Evolutionary conservation across 2,113 vertebrate genomes (phyloP).

Genomic region (Marmota monax): DNA sequence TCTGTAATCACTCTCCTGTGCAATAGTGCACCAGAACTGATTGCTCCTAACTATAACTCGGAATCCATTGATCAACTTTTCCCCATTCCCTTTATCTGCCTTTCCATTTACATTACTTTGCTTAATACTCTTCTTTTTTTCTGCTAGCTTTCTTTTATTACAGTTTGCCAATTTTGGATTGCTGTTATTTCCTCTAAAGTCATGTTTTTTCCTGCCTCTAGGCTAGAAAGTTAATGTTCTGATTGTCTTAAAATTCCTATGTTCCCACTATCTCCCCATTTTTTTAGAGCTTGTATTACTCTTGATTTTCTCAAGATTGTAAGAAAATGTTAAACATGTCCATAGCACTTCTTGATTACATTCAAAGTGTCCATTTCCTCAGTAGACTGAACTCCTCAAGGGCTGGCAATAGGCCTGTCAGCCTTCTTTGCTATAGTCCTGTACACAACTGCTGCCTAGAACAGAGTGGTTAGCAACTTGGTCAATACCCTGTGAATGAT

Average conservation of each 20-base stretch:
- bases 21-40: background rate
- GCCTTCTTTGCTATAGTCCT: background rate
- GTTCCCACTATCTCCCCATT: background rate
- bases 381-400: background rate
- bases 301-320: background rate
- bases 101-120: background rate
- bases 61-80: too few relatives aligned
- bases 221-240: slow-evolving; percentile 37
- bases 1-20: background rate
- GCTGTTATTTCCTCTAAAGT: slow-evolving; percentile 48
- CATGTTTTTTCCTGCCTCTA: background rate
- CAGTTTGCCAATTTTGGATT: slow-evolving; percentile 10
- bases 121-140: slow-evolving; percentile 25
- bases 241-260: slow-evolving; percentile 26
- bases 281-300: background rate
- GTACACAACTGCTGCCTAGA: background rate
- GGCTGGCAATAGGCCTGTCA: background rate
- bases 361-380: background rate
- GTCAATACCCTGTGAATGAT: background rate
- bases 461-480: background rate
- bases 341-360: background rate
- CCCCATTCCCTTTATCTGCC: background rate
- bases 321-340: background rate
- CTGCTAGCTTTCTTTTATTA: slow-evolving; percentile 2
- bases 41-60: background rate